phyloP scores from a whole-genome alignment of 2,797 vertebrate genomes.

The Parotocinclus haroldoi region DNA sequence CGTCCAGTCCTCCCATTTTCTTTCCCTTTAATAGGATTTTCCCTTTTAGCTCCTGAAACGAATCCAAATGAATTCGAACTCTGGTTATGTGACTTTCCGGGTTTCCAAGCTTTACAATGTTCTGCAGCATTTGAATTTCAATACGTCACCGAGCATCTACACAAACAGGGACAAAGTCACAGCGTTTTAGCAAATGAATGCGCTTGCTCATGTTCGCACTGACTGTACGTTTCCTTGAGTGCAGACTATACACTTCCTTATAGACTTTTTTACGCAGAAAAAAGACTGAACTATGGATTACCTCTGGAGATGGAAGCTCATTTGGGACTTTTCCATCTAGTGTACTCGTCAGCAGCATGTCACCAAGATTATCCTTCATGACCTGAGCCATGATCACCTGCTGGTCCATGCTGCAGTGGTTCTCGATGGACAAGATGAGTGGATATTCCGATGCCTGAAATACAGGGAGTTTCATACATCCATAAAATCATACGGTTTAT shows the following conservation, averaged over 20 bases:
- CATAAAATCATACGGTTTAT: background rate
- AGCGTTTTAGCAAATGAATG: no score
- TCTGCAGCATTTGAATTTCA: no score
- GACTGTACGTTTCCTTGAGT: no score
- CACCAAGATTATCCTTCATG: slow-evolving; percentile 80
- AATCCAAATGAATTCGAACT: background rate
- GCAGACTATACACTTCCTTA: no score
- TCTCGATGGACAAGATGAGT: slow-evolving; percentile 90
- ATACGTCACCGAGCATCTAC: no score
- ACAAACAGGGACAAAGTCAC: no score
- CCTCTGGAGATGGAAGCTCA: slow-evolving; percentile 86
- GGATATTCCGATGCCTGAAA: slow-evolving; percentile 84
- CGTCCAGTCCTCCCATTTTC: slow-evolving; percentile 75
- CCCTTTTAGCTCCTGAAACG: slow-evolving; percentile 78
- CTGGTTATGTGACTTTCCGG: no score
- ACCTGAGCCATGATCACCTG: slow-evolving; percentile 81
- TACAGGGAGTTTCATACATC: background rate
- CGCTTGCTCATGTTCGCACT: no score
- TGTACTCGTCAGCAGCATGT: slow-evolving; percentile 74
- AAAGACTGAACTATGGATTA: slow-evolving; percentile 65
- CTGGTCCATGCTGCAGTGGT: slow-evolving; percentile 89
- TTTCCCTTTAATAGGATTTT: slow-evolving; percentile 92
- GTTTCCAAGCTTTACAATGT: no score
- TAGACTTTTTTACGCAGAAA: background rate
- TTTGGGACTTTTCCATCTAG: slow-evolving; percentile 66